Evolutionary conservation across 1,140 invertebrate species (phyloP).

Genomic region (Hetaerina americana): DNA sequence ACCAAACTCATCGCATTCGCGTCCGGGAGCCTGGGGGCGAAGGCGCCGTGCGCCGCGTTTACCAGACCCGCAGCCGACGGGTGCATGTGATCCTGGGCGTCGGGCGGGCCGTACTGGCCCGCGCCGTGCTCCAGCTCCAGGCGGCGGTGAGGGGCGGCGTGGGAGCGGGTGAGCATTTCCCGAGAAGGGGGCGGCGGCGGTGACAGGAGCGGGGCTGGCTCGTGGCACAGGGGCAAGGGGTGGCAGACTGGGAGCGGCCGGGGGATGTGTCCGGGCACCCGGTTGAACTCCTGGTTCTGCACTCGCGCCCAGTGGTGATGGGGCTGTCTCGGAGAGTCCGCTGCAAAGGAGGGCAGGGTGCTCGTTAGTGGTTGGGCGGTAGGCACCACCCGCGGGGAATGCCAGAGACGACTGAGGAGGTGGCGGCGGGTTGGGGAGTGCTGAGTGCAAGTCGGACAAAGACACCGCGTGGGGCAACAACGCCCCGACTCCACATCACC

Average conservation of each 20-base stretch:
- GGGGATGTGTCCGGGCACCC: no score
- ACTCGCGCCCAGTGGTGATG: slow-evolving; percentile 11
- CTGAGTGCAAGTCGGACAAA: no score
- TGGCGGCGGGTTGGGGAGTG: no score
- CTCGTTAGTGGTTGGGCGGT: no score
- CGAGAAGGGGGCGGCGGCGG: slow-evolving; percentile 33
- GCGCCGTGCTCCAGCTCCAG: slow-evolving; percentile 21
- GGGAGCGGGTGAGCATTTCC: slow-evolving; percentile 39
- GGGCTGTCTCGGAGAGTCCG: slow-evolving; percentile 25
- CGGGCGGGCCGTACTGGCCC: background rate
- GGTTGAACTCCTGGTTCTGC: slow-evolving; percentile 5
- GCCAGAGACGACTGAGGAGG: no score
- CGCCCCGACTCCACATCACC: no score
- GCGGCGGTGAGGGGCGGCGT: slow-evolving; percentile 31
- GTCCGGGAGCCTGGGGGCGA: background rate
- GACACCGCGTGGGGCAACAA: no score
- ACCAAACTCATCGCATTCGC: background rate
- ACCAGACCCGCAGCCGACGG: background rate
- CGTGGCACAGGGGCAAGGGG: background rate
- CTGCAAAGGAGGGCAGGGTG: no score
- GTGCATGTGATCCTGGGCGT: background rate
- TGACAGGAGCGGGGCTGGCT: slow-evolving; percentile 28
- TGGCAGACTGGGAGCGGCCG: background rate
- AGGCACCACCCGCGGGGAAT: no score
- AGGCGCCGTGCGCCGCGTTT: background rate